Evolutionary conservation across 2,113 vertebrate genomes (phyloP), one percentile per base, ranked within the genome.

Genomic region (Illadopsis cleaveri): DNA sequence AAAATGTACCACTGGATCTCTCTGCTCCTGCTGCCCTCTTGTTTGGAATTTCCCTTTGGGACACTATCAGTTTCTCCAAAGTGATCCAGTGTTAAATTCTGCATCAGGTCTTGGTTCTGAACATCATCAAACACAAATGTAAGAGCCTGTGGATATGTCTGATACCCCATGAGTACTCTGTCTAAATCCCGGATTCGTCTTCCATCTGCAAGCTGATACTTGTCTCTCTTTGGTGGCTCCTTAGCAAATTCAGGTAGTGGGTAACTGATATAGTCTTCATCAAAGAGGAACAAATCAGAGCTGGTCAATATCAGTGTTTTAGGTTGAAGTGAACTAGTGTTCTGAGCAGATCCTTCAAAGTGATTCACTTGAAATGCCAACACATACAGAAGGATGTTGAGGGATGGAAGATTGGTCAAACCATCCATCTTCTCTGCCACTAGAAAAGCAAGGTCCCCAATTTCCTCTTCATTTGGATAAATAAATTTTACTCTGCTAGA

Each of bases 401-500:
- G 98, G 54, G 98, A 98, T 3, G 97, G 98, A 4, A 97, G 97
- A n/a, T 95, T 82, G 33, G 94, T 96, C 24, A 97, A 97, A 8
- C 95, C 94, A 68, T 98, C 98, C 96, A 98, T 98, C 96, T 98
- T 99, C 96, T 99, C 99, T 17, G 99, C 98, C 83, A 99, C 98
- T 6, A 98, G 99, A 98, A 99, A 99, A 24, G 99, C 99, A 88
- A 99, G 98, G 97, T 99, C 99, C 28, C 99, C 99, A 60, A 99
- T 99, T 97, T 99, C 99, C 96, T 99, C 99, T 95, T 99, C 99
- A 20, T 99, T 99, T 40, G 99, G 99, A 95, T 99, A 99, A 87
- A 99, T 98, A 81, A 99, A 99, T 95, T 99, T 99, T 96, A 99
- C 99, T 71, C 98, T 98, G 97, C 99, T 99, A 27, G 99, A 99